Base-by-base conservation (phyloP, 2,888 invertebrate species). In the Trissolcus brochymenae region DNA sequence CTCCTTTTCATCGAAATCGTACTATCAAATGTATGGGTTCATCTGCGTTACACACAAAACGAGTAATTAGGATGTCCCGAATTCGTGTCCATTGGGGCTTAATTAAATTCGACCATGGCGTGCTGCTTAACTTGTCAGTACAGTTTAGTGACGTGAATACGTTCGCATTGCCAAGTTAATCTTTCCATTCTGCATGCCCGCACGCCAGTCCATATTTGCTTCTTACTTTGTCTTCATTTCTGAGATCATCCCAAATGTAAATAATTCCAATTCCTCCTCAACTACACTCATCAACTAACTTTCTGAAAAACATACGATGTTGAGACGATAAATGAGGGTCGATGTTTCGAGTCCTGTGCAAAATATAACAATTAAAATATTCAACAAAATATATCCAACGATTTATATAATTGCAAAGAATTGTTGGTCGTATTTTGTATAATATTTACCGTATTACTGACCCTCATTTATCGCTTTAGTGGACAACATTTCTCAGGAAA, bases 81-180 rank as follows among this genome's bases (percentile, higher is more conserved):
- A 75, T 75, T 75, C 70, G 65, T 75, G 75, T 75, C 75, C 70
- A 75, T 75, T 70, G 70, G 51, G 70, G 75, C 70, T 75, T 75
- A 75, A 75, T 75, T 75, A 75, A 75, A 75, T 75, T 70, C 70
- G 75, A 50, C 55, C 65, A 49, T 55, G 41, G 55, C 60, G 43
- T 14, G 35, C 55, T 55, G 75, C 55, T 64, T 70, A 75, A 65
- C 75, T 75, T 75, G 75, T 65, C 75, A 60, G 70, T 60, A 46
- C 60, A 75, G 70, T 75, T 70, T 70, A 75, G 64, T 60, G 68
- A 55, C 65, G 62, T 21, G 60, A 68, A 51, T 53, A 60, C 17
- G 35, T 35, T 64, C 13, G 68, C 68, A 68, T 54, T 64, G 64
- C 59, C 54, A 59, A 68, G 57, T 68, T 70, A 70, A 75, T 75